Conservation (phyloP, 1,140 invertebrate species). For the Mactra quadrangularis region DNA sequence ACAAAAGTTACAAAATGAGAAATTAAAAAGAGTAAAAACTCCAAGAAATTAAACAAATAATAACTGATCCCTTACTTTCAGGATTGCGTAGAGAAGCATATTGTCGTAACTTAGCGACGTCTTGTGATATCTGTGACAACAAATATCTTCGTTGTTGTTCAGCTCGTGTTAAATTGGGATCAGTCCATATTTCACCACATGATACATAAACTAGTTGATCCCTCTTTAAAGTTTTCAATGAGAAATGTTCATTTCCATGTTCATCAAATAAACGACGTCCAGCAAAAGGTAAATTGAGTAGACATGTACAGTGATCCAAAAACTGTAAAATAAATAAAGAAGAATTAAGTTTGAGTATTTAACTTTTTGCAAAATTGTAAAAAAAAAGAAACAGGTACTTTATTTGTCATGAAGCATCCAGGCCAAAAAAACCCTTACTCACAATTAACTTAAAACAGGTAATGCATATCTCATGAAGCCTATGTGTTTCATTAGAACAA, state of each 20-base stretch:
- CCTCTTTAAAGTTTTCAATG: constrained; percentile 75
- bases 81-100: constrained; percentile 79
- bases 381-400: not conserved
- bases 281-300: constrained; percentile 82
- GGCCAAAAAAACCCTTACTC: not conserved
- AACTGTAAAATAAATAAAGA: constrained; percentile 75
- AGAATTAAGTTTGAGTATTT: not conserved
- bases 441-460: not conserved
- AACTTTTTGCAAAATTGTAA: not conserved
- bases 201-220: constrained; percentile 82
- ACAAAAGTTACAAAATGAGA: no score
- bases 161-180: constrained; percentile 78
- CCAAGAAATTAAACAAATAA: no score
- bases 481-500: no score
- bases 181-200: constrained; percentile 82
- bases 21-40: no score
- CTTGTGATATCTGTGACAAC: constrained; percentile 79
- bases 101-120: constrained; percentile 81
- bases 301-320: constrained; percentile 80
- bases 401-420: not conserved
- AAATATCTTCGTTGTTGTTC: constrained; percentile 81
- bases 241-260: constrained; percentile 81
- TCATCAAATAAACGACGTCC: constrained; percentile 82
- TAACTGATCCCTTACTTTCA: constrained; percentile 61
- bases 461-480: no score